Conservation (phyloP, 2,113 vertebrate genomes). For the Bungarus multicinctus region DNA sequence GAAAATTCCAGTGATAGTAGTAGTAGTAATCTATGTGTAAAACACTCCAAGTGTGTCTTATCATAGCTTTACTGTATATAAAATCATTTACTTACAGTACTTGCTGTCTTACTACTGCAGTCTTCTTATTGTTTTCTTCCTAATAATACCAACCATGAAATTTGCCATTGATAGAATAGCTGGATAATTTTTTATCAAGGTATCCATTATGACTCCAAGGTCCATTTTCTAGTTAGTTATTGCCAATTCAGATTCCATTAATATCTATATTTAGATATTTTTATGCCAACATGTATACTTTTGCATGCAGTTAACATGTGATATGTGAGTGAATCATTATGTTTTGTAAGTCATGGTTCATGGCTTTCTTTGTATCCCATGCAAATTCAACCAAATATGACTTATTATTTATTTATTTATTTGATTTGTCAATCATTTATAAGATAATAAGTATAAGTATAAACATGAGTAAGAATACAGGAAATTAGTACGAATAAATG, state of each 20-base stretch:
- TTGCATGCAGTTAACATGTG: neutral
- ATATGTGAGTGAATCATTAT: neutral
- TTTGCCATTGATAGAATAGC: neutral
- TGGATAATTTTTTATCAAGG: neutral
- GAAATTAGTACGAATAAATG: no score
- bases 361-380: neutral
- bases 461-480: no score
- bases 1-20: neutral
- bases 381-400: neutral
- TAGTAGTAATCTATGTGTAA: neutral
- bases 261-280: neutral
- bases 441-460: no score
- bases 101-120: neutral
- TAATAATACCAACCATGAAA: neutral
- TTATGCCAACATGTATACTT: neutral
- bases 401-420: no score
- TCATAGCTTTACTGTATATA: neutral
- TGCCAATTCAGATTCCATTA: neutral
- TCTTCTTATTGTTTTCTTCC: neutral
- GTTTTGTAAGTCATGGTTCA: neutral
- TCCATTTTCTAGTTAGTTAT: neutral
- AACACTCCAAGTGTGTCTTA: neutral
- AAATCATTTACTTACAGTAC: neutral
- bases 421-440: no score
- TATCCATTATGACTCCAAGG: neutral